A percentile compares a stretch with the other conserved stretches of the same genome.
phyloP scores from a whole-genome alignment of 2,113 vertebrate species.

The Saimiri boliviensis region DNA sequence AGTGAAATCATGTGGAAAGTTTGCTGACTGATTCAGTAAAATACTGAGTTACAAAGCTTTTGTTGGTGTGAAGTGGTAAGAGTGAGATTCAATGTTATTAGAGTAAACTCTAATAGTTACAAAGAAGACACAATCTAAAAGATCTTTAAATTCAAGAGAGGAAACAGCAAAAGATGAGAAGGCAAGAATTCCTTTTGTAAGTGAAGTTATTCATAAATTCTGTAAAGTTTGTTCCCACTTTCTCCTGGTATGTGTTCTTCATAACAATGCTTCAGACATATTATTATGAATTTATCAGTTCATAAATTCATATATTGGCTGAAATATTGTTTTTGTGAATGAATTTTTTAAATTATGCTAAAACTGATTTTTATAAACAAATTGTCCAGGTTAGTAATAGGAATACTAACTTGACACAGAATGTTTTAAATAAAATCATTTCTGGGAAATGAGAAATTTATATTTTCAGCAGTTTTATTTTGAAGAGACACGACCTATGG shows the following conservation, averaged over 20 bases:
- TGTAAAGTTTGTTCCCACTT: not conserved
- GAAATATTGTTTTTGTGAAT: not conserved
- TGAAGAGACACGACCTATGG: not conserved
- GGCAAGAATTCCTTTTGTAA: not conserved
- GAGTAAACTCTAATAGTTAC: not conserved
- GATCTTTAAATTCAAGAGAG: not conserved
- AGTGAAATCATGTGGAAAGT: not conserved
- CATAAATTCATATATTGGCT: not conserved
- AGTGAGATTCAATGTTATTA: not conserved
- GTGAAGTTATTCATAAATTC: not conserved
- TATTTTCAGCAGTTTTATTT: conserved; percentile 16
- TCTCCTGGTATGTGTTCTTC: not conserved
- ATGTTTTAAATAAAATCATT: not conserved
- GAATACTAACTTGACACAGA: not conserved
- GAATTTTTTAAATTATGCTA: not conserved
- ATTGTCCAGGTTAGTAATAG: not conserved
- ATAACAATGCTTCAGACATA: not conserved
- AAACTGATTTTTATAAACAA: not conserved
- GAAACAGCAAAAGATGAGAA: not conserved
- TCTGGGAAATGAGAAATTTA: not conserved
- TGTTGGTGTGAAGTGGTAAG: not conserved
- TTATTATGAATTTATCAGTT: not conserved
- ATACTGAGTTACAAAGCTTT: not conserved
- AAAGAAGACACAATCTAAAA: not conserved
- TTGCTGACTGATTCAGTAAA: not conserved